These are phyloP conservation scores for Xiphophorus couchianus DNA, from an alignment of 2,113 vertebrate genomes.

Conservation along the genomic window DNA sequence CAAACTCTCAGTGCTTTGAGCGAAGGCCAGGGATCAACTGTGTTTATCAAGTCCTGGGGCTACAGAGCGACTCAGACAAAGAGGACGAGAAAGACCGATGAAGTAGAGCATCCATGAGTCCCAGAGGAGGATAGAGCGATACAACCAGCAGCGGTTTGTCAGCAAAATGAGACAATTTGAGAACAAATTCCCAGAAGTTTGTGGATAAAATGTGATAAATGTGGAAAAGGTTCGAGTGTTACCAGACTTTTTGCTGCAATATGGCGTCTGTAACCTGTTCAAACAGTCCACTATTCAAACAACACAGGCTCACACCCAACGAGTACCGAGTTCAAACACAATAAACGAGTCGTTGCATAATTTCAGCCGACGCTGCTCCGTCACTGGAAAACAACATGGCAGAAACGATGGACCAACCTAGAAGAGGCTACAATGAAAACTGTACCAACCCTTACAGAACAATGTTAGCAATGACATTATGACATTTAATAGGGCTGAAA, in stretches of 20 bases:
- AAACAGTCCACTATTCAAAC: too few species aligned
- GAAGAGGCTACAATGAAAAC: too few species aligned
- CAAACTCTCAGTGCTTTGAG: conserved; percentile 63
- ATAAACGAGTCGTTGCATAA: background rate
- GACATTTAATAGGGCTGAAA: too few species aligned
- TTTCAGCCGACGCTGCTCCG: background rate
- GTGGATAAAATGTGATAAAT: background rate
- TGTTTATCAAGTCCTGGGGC: conserved; percentile 69
- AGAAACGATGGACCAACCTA: too few species aligned
- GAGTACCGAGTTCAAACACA: background rate
- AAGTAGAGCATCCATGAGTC: background rate
- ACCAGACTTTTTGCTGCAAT: background rate
- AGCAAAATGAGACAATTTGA: background rate
- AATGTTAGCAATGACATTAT: too few species aligned
- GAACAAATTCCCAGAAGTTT: background rate
- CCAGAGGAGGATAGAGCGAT: conserved; percentile 1
- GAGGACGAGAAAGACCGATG: conserved; percentile 7
- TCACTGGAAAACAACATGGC: too few species aligned
- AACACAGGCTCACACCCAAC: background rate
- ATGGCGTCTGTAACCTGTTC: too few species aligned
- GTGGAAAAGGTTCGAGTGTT: background rate
- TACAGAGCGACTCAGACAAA: conserved; percentile 48
- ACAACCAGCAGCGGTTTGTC: background rate
- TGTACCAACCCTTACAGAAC: too few species aligned
- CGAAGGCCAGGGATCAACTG: conserved; percentile 67